These are phyloP conservation scores for Nothoprocta pentlandii DNA, from an alignment of 2,113 vertebrate species.

Conservation along the genomic window DNA sequence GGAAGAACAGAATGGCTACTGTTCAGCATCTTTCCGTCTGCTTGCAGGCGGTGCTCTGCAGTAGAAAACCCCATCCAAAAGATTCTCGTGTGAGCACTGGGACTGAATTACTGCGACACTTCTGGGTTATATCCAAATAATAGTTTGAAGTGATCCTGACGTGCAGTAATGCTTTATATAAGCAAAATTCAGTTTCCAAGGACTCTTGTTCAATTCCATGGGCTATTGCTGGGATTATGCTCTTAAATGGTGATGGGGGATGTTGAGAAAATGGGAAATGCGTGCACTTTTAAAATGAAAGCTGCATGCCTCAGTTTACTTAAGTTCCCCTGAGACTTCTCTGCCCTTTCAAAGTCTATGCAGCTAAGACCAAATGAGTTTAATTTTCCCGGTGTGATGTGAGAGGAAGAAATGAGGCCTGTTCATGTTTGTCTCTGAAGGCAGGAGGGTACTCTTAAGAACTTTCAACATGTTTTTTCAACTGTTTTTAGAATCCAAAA, in stretches of 20 bases:
- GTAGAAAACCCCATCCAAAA: constrained; percentile 40
- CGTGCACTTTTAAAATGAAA: not conserved
- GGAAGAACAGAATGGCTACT: not conserved
- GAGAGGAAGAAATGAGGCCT: not conserved
- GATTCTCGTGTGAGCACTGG: constrained; percentile 43
- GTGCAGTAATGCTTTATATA: constrained; percentile 51
- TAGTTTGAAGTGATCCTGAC: constrained; percentile 64
- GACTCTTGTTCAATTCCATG: constrained; percentile 11
- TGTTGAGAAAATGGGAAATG: not conserved
- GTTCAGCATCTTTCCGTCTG: constrained; percentile 32
- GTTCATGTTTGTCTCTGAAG: not conserved
- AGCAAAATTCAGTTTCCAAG: constrained; percentile 46
- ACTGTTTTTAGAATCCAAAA: not conserved
- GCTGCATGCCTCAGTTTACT: not conserved
- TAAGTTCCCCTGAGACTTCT: not conserved
- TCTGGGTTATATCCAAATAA: constrained; percentile 71
- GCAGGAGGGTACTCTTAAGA: not conserved
- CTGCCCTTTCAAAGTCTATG: not conserved
- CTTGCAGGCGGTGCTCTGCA: constrained; percentile 44
- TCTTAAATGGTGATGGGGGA: not conserved
- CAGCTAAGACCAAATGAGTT: not conserved
- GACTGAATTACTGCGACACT: constrained; percentile 70
- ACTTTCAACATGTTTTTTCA: not conserved
- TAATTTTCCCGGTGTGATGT: not conserved
- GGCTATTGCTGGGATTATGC: not conserved